Conservation (phyloP, 2,797 vertebrate species). For the Sebastes dallii region DNA sequence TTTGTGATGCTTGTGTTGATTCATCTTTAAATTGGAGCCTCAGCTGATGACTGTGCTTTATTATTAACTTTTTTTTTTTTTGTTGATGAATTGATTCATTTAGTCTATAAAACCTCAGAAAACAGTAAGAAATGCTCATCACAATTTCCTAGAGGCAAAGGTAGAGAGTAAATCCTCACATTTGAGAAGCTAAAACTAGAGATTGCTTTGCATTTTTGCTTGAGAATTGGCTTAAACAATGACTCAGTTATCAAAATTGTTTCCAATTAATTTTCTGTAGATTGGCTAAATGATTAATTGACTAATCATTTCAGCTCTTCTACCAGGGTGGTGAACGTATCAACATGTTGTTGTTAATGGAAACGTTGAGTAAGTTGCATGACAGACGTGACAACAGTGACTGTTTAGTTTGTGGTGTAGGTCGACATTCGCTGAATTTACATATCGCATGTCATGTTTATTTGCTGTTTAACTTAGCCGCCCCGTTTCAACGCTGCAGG, state of each 20-base stretch:
- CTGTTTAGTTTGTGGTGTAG: neutral
- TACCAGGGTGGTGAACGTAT: neutral
- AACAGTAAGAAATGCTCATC: neutral
- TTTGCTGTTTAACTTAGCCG: constrained; percentile 16
- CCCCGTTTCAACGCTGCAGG: constrained; percentile 68
- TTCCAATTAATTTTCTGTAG: neutral
- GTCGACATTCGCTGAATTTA: neutral
- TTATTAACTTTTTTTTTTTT: neutral
- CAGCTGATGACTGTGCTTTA: neutral
- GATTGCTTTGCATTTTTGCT: neutral
- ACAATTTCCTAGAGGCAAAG: neutral
- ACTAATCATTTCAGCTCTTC: neutral
- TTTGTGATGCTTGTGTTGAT: neutral
- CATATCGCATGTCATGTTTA: neutral
- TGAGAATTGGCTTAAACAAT: neutral
- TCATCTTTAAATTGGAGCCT: neutral
- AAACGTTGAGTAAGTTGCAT: neutral
- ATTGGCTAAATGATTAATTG: neutral
- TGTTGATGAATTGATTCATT: neutral
- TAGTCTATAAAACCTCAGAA: neutral
- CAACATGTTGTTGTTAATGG: neutral
- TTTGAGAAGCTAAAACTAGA: neutral
- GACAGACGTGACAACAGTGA: neutral
- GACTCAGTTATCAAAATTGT: neutral
- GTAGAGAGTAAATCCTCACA: neutral